Base-by-base conservation (phyloP, 2,797 vertebrate species). In the Alca torda region DNA sequence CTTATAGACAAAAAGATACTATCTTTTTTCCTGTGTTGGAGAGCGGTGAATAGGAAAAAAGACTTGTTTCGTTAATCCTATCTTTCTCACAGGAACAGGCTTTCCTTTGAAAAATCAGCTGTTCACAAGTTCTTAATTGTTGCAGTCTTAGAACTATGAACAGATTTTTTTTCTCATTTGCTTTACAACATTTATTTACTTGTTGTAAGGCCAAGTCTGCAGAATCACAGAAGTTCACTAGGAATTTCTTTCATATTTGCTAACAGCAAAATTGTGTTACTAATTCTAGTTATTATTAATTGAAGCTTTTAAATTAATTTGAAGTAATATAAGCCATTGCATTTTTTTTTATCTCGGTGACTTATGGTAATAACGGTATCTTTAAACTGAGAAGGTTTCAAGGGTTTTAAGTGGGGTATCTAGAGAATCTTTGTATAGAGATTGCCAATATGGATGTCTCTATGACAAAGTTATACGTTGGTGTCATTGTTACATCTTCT, bases 71-170 rank as follows among this genome's bases (percentile, higher is more conserved):
- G 0, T 92, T 79, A 61, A n/a, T 69, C 33, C n/a, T 37, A 0
- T 54, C 13, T 91, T 87, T 50, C 23, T 82, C 18, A 64, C 4
- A 64, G 64, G n/a, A 74, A 31, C 45, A 89, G 8, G 45, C 30
- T 87, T 95, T 90, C 30, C 65, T 51, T 69, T 64, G 19, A 95
- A 95, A 95, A 90, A 50, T 76, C 45, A 89, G 35, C 73, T 72
- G 45, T 90, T 90, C 43, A 9, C 6, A 83, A 41, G 65, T 82
- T 86, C 31, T 91, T 69, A 84, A 16, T 26, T 89, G 20, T 48
- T 60, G 39, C 76, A 59, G 45, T 77, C 91, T 86, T 85, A 59
- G 60, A 80, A 77, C 8, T 53, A 13, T 70, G 57, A 72, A 35
- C 10, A 74, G 10, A 45, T 78, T 50, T 57, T 20, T 87, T 92